Base-by-base conservation (phyloP, 2,113 vertebrate species). In the Aspiorhynchus laticeps region DNA sequence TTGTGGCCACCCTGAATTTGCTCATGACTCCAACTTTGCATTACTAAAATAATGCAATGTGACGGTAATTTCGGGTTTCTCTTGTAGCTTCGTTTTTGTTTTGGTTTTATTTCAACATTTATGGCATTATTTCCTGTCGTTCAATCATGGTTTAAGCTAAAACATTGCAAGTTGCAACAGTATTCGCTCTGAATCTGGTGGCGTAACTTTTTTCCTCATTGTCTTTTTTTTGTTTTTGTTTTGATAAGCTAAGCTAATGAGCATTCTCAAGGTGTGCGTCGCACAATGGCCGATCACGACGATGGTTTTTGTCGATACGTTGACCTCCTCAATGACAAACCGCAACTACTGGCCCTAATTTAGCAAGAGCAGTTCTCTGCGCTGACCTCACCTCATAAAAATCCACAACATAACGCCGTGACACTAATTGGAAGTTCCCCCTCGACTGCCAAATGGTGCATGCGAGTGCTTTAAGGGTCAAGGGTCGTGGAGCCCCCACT, bases 241-340 rank as follows among this genome's bases (percentile, higher is more conserved):
- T 88, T 91, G 88, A 95, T 96, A 95, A 96, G 96, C 96, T 96
- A 94, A 94, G 92, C 90, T 92, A 90, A 86, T 80, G 83, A 92
- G 92, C 88, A 83, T 91, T 90, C 90, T 83, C 87, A 90, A 87
- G 94, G 94, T 81, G 80, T 92, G 95, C 91, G 93, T 89, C 93
- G 91, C 73, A 2, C 82, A 85, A 91, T 88, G 91, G 92, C 93
- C 3, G 46, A 3, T 48, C 46, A 4, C 46, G 12, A 3, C 91
- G 90, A 87, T 86, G 89, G 84, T 94, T 92, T 92, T 84, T 89
- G 84, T 88, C 61, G 74, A 43, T 88, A 80, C 80, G 63, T 86
- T 85, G 85, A 74, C 80, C 88, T 80, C 77, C 88, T 90, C 87
- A 74, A 79, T 88, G 91, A 92, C 87, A 90, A 85, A 73, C 88